These are phyloP conservation scores for Patiria miniata DNA, from an alignment of 35 echinoderm and acorn worm genomes.

Conservation along the genomic window DNA sequence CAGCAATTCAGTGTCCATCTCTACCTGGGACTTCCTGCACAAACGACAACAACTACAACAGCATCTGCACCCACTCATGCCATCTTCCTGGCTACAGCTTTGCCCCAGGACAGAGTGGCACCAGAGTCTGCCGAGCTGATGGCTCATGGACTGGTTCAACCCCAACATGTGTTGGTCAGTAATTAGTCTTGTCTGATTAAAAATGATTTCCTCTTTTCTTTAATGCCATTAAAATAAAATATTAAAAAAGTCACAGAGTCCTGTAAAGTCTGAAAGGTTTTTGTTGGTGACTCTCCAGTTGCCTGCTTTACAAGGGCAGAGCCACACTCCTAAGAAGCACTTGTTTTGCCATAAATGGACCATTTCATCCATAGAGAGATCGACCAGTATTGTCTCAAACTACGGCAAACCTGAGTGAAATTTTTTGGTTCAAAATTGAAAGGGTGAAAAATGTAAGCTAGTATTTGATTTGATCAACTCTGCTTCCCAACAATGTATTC, in stretches of 20 bases:
- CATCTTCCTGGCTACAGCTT: not conserved
- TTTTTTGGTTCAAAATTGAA: too few relatives aligned
- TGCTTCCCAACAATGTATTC: too few relatives aligned
- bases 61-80: not conserved
- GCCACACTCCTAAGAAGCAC: not conserved
- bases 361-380: too few relatives aligned
- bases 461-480: too few relatives aligned
- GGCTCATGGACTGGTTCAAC: not conserved
- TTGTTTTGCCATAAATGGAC: too few relatives aligned
- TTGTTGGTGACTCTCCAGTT: not conserved
- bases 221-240: not conserved
- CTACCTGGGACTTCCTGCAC: not conserved
- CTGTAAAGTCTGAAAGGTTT: not conserved
- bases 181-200: not conserved
- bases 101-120: not conserved
- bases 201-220: not conserved
- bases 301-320: not conserved
- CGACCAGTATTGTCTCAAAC: too few relatives aligned
- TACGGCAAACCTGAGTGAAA: too few relatives aligned
- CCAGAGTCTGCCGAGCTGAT: not conserved
- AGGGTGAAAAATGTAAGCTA: too few relatives aligned
- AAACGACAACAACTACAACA: not conserved
- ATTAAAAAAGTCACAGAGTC: not conserved
- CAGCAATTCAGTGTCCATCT: not conserved
- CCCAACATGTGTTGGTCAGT: not conserved